Percentiles rank a stretch among this genome's conserved stretches.
These are phyloP conservation scores for Agriopis leucophaearia DNA, from an alignment of 2,888 invertebrate species.

Conservation along the genomic window DNA sequence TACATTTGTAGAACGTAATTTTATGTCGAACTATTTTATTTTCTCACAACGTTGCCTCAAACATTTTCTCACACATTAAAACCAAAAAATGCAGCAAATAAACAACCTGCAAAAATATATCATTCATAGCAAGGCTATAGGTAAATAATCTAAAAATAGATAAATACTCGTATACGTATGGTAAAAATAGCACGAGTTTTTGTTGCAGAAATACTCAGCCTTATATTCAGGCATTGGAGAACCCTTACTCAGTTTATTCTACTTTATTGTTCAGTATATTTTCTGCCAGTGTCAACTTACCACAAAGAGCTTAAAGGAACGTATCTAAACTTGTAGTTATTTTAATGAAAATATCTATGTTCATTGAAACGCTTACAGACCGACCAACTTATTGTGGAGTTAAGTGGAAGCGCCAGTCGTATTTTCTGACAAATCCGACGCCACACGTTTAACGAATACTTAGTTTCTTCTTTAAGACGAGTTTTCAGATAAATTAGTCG, in stretches of 20 bases:
- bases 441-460: neutral
- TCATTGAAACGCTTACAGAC: constrained; percentile 3
- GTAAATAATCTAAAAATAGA: too few species aligned
- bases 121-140: too few species aligned
- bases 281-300: constrained; percentile 12
- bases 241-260: neutral
- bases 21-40: too few species aligned
- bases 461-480: neutral
- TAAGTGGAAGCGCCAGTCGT: neutral
- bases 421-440: neutral
- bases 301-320: constrained; percentile 12
- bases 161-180: too few species aligned
- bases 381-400: too few species aligned
- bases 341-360: constrained; percentile 11
- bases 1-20: too few species aligned
- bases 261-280: constrained; percentile 6
- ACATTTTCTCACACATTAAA: too few species aligned
- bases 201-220: neutral
- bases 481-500: too few species aligned
- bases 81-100: too few species aligned
- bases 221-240: neutral
- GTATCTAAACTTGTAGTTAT: constrained; percentile 1
- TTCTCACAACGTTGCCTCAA: too few species aligned
- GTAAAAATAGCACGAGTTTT: neutral
- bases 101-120: too few species aligned